Base-by-base conservation (phyloP, 2,888 invertebrate species). In the Morpho achilles region DNA sequence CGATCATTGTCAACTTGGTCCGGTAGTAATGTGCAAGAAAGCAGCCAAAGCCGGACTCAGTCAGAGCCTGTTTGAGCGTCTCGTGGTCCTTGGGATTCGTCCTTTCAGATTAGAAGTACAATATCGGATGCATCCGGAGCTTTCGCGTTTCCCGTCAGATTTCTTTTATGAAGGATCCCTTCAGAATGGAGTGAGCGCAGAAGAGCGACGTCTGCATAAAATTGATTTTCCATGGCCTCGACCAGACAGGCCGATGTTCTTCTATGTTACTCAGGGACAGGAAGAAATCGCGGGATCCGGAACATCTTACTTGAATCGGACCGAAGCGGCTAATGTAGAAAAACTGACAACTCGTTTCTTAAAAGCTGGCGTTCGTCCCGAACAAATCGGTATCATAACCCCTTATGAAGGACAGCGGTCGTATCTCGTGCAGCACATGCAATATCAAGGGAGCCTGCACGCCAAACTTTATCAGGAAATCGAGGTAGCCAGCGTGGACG, bases 11-110 rank as follows among this genome's bases (percentile, higher is more conserved):
- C 99, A 99, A 85, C 91, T 99, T 61, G 99, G 99, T 0, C 99
- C 99, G 0, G 99, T 99, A 0, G 99, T 99, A 0, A 99, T 99
- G 98, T 99, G 99, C 90, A 99, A 99, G 84, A 98, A 99, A 80
- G 99, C 99, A 0, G 98, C 99, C 0, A 93, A 97, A 56, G 99
- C 99, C 0, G 99, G 99, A 1, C 93, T 99, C 23, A 97, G 97
- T 0, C 99, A 99, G 82, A 98, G 98, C 32, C 48, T 53, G 8
- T 53, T 53, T 46, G 53, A 53, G 41, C 53, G 53, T 6, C 92
- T 99, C 1, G 99, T 99, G 0, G 98, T 99, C 0, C 92, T 99
- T 7, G 99, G 99, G 7, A 99, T 99, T 70, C 93, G 99, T 39
- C 99, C 99, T 0, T 98, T 99, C 84, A 94, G 99, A 0, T 92